Base-by-base conservation (phyloP, 2,888 invertebrate species). In the Melanargia galathea region DNA sequence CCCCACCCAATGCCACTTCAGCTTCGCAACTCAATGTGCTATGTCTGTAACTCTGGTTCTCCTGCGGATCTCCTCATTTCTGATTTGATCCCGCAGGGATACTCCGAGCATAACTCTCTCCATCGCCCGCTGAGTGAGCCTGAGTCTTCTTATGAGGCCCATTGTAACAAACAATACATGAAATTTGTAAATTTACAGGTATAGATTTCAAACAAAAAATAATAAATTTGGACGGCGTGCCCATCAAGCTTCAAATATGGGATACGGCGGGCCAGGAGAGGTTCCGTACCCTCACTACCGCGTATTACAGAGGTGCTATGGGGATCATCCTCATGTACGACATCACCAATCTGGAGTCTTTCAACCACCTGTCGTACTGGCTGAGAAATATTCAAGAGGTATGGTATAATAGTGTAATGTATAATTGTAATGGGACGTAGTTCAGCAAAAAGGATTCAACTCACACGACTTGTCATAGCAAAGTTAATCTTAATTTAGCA, bases 121-220 rank as follows among this genome's bases (percentile, higher is more conserved):
- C n/a, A n/a, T n/a, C n/a, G n/a, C n/a, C n/a, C n/a, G n/a, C n/a
- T n/a, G n/a, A n/a, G n/a, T n/a, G n/a, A n/a, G n/a, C n/a, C n/a
- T n/a, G n/a, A n/a, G n/a, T n/a, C n/a, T n/a, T n/a, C n/a, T n/a
- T n/a, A n/a, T n/a, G n/a, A n/a, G n/a, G n/a, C n/a, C n/a, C n/a
- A n/a, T n/a, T n/a, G n/a, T 45, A 45, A 8, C 11, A 20, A 18
- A 45, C 11, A 20, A 20, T 3, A 20, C 20, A 45, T 10, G 20
- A 45, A 20, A 45, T 78, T 77, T 77, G 72, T 74, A 76, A 35
- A 33, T n/a, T 90, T 91, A 38, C 90, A 97, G 97, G 97, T 73
- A 96, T 97, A 83, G 97, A 97, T 88, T 97, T 97, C 86, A 97
- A 97, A 87, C 97, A 97, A 84, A 97, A 97, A 89, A 95, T 97